A percentile compares a stretch with the other conserved stretches of the same genome.
Conservation (phyloP, 1,140 invertebrate genomes). For the Periplaneta americana region DNA sequence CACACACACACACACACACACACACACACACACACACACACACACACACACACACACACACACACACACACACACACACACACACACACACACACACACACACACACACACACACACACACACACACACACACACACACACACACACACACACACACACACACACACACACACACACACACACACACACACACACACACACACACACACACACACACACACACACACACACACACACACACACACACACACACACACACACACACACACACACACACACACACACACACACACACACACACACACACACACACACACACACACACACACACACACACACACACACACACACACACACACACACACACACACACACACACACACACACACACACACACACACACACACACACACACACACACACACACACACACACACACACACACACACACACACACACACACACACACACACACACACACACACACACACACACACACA, state of each 20-base stretch:
- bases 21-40: not conserved
- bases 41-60: not conserved
- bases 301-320: not conserved
- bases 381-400: not conserved
- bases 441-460: not conserved
- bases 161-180: not conserved
- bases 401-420: not conserved
- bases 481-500: not conserved
- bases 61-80: not conserved
- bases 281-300: not conserved
- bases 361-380: not conserved
- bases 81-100: not conserved
- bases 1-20: not conserved
- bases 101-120: not conserved
- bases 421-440: not conserved
- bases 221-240: not conserved
- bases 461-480: not conserved
- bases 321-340: not conserved
- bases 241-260: not conserved
- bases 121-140: not conserved
- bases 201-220: not conserved
- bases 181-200: not conserved
- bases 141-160: not conserved
- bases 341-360: not conserved
- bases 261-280: not conserved